phyloP scores from a whole-genome alignment of 1,140 invertebrate species.

The Calliphora vicina region DNA sequence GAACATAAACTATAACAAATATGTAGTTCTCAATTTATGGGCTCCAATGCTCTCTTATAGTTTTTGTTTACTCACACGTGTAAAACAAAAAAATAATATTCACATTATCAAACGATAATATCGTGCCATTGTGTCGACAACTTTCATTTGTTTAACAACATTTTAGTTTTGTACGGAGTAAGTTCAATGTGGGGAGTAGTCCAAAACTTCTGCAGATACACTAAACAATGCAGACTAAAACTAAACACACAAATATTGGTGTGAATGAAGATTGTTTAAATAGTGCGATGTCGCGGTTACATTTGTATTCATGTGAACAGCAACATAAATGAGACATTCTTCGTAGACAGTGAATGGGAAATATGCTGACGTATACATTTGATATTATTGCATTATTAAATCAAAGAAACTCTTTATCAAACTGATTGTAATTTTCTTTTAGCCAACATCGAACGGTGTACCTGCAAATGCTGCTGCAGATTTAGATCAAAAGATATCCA shows the following conservation, averaged over 20 bases:
- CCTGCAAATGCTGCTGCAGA: conserved; percentile 36
- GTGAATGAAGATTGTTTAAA: neutral
- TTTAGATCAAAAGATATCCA: conserved; percentile 63
- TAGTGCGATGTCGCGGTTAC: neutral
- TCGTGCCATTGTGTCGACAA: neutral
- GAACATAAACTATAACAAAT: too few species aligned
- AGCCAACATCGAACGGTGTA: conserved; percentile 1
- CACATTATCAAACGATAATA: neutral
- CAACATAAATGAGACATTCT: neutral
- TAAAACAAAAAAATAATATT: neutral
- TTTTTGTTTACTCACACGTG: neutral
- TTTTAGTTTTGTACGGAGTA: neutral
- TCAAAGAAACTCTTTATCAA: neutral
- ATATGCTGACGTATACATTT: conserved; percentile 31
- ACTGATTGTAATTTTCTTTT: neutral
- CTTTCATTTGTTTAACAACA: conserved; percentile 15
- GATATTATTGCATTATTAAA: neutral
- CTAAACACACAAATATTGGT: neutral
- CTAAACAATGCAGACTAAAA: neutral
- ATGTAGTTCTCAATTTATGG: too few species aligned
- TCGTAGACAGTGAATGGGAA: neutral
- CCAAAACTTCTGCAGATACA: neutral
- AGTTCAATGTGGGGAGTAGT: neutral
- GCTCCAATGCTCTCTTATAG: too few species aligned
- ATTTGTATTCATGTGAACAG: neutral